Evolutionary conservation across 2,113 vertebrate genomes (phyloP).

Genomic region (Picathartes gymnocephalus): DNA sequence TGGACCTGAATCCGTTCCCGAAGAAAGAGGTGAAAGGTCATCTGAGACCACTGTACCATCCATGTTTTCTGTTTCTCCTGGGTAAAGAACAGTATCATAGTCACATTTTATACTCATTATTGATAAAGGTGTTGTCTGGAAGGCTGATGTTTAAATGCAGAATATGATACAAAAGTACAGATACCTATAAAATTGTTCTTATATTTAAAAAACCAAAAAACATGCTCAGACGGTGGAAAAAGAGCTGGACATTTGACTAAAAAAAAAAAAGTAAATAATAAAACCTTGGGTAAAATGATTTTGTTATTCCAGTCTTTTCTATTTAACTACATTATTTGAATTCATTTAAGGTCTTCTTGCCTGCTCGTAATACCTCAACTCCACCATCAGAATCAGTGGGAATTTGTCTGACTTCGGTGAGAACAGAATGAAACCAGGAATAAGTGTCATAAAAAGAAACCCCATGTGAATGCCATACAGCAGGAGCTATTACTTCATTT

Average conservation of each 20-base stretch:
- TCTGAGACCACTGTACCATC: slow-evolving; percentile 66
- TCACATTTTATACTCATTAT: neutral
- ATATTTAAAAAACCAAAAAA: neutral
- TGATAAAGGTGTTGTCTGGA: neutral
- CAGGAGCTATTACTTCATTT: neutral
- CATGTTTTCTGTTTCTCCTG: slow-evolving; percentile 82
- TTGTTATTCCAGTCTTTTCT: neutral
- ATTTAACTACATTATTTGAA: neutral
- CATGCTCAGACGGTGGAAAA: neutral
- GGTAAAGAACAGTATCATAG: neutral
- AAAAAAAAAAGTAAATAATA: neutral
- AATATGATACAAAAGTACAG: neutral
- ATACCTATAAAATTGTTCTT: neutral
- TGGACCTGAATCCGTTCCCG: slow-evolving; percentile 75
- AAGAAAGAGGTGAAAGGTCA: slow-evolving; percentile 79
- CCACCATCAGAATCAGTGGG: neutral
- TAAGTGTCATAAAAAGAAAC: neutral
- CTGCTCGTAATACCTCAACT: neutral
- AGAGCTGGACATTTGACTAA: neutral
- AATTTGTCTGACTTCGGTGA: neutral
- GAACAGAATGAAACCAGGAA: neutral
- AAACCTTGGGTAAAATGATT: neutral
- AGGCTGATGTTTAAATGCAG: neutral
- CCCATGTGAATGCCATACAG: neutral
- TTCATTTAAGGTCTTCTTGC: neutral